Evolutionary conservation across 2,797 vertebrate species (phyloP), one percentile per base, ranked within the genome.

Genomic region (Fistularia tabacaria): DNA sequence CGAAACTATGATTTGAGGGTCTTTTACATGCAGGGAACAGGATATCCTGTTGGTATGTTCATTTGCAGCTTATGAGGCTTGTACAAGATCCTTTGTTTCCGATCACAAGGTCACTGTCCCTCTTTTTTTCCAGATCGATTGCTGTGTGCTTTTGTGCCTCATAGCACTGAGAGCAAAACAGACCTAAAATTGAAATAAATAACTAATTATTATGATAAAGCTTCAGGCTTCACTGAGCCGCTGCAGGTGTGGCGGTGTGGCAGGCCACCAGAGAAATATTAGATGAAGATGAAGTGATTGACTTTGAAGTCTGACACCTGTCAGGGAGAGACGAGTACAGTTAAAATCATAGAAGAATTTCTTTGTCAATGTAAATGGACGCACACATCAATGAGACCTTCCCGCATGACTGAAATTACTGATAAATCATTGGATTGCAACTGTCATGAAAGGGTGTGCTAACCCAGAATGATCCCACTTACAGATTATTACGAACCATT

Each of bases 221-320:
- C 64, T 73, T 77, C 1, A 9, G n/a, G 10, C 52, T 73, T 72
- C 76, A 89, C 62, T 87, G 81, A 25, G 85, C 87, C 3, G 78
- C 79, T 9, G 86, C 59, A 9, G 86, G 73, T 8, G 83, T 56
- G 54, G 77, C 63, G 36, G 88, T 84, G 51, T 84, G 89, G 59
- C 14, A 93, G 7, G 25, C 65, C 39, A 85, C 78, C 72, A 95
- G 64, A 41, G 94, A 93, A 53, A 85, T 81, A 10, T 89, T 89
- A 14, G 94, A 91, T 43, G 91, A 78, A 3, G 94, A 93, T 52
- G 94, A 88, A 0, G 92, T 81, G 73, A 93, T 85, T 51, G 87
- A 86, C 74, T 91, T 92, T 1, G 89, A 90, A 15, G 82, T 86
- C 89, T 94, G 94, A 82, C 90, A 95, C 96, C 96, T 97, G 89